Base-by-base conservation (phyloP, 2,888 invertebrate genomes). In the Ephialtes manifestator region DNA sequence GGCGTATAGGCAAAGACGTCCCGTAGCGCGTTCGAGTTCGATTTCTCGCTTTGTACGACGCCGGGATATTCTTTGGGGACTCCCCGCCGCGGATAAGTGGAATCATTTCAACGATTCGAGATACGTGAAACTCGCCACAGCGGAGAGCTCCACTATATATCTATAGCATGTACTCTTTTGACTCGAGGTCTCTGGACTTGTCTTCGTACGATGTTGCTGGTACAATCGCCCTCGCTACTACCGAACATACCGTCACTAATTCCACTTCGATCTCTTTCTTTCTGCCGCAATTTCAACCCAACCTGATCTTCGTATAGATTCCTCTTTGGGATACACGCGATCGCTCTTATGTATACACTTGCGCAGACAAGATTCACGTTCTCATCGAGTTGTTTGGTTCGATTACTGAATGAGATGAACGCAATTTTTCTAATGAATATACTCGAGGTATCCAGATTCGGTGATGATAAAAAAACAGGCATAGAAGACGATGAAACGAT, bases 21-120 rank as follows among this genome's bases (percentile, higher is more conserved):
- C 81, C 72, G 84, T 53, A 24, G 79, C 43, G 81, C 55, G 72
- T 77, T 83, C 80, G 70, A 83, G 80, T 39, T 78, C 80, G 83
- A 72, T 76, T 60, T 77, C 72, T 51, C 70, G 68, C 68, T 75
- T 75, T 72, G 76, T 68, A 43, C 63, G 68, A 55, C 39, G 35
- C 24, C 53, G 55, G 24, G 72, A 81, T 86, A 86, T 86, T 87
- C 81, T 86, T 88, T 85, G 80, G 84, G 85, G 88, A 86, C 93
- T 89, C 92, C 93, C 92, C 90, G 93, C 88, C 86, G 93, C 87
- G 93, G 91, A 90, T 92, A 92, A 93, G 92, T 92, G 92, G 91
- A 93, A 93, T 92, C 92, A 90, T 92, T 92, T 91, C 91, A 89
- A 90, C 87, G 86, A 81, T 75, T 82, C 84, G 82, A 75, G 81